Evolutionary conservation across 2,797 vertebrate genomes (phyloP).

Genomic region (Bovichtus diacanthus): DNA sequence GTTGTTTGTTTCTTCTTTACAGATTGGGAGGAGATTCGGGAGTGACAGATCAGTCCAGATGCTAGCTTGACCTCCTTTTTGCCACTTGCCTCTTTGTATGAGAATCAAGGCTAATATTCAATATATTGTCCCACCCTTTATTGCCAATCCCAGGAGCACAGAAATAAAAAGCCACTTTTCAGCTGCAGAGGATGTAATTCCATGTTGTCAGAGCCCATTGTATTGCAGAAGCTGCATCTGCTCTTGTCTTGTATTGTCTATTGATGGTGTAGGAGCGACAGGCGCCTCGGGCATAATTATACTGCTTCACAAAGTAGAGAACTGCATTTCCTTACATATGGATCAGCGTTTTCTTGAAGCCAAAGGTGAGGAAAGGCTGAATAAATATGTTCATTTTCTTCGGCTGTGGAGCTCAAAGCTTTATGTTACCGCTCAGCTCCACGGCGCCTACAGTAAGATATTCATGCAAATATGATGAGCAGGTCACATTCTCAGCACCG

Average conservation of each 20-base stretch:
- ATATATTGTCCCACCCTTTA: constrained; percentile 54
- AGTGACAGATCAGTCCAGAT: constrained; percentile 55
- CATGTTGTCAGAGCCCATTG: constrained; percentile 79
- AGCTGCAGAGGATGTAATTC: constrained; percentile 76
- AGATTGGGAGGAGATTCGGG: constrained; percentile 23
- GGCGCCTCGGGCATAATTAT: constrained; percentile 71
- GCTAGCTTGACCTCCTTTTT: constrained; percentile 49
- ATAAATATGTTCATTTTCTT: constrained; percentile 69
- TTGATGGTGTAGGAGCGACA: constrained; percentile 69
- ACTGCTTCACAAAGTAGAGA: constrained; percentile 58
- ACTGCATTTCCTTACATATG: constrained; percentile 53
- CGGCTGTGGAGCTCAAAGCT: constrained; percentile 51
- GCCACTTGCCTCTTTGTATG: constrained; percentile 44
- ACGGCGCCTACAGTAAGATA: constrained; percentile 43
- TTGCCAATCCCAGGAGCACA: constrained; percentile 56
- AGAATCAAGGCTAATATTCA: constrained; percentile 65
- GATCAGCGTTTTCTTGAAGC: constrained; percentile 66
- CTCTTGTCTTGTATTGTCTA: constrained; percentile 69
- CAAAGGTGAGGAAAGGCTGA: constrained; percentile 65
- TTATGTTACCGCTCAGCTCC: constrained; percentile 50
- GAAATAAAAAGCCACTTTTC: constrained; percentile 73
- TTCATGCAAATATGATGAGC: constrained; percentile 68
- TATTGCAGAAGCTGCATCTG: constrained; percentile 74
- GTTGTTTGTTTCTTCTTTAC: constrained; percentile 40
- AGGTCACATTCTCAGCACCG: constrained; percentile 51